Evolutionary conservation across 2,113 vertebrate genomes (phyloP), one percentile per base, ranked within the genome.

Genomic region (Oreochromis tanganicae): DNA sequence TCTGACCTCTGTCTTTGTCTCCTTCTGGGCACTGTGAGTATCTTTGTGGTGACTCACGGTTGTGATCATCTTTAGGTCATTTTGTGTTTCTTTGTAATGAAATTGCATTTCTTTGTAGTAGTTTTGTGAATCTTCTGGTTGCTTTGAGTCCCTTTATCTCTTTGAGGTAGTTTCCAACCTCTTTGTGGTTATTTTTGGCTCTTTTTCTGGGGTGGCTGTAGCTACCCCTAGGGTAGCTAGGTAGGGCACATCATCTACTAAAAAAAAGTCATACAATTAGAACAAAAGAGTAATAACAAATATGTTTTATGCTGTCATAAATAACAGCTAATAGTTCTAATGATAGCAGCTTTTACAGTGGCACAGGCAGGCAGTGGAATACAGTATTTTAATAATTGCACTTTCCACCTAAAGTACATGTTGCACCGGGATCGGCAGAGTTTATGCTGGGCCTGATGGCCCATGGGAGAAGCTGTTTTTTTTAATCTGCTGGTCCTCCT

Each of bases 141-240:
- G 34, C 2, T 13, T 71, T 71, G 8, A 46, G 41, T 73, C 41
- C 21, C 9, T 46, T 73, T 73, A 24, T 1, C 9, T 75, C 3
- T 75, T 32, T 3, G 41, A 61, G 9, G 57, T 10, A 19, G 8
- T 75, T 48, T 29, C 43, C 21, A 46, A 75, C 24, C 14, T 48
- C 71, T 75, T 75, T 48, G 16, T 50, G 43, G 43, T 75, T 48
- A 75, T 6, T 48, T 75, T 16, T 78, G 4, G 6, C 7, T 52
- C 2, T 52, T 41, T 41, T 71, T 21, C 19, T 21, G 3, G 19
- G 29, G 29, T 0, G 32, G 29, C 59, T 63, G 59, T 63, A 11
- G 16, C 16, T 59, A 59, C 14, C 24, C 24, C 1, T 5, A 59
- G 24, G 24, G 0, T 10, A 32, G 2, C 29, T 17, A 32, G 29